phyloP scores from a whole-genome alignment of 2,797 vertebrate genomes.

The Gymnoscopelus microlampas region DNA sequence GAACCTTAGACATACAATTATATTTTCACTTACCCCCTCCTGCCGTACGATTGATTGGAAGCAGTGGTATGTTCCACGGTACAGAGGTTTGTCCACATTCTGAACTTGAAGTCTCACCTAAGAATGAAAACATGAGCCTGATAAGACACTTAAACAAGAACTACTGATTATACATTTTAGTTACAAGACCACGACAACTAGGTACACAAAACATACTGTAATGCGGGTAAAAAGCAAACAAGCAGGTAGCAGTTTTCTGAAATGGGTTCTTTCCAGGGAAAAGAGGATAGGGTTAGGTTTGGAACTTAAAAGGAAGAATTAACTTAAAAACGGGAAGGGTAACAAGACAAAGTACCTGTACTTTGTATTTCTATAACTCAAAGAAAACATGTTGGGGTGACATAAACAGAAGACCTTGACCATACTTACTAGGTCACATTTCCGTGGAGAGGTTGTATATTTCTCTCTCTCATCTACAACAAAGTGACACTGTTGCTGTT shows the following conservation, averaged over 20 bases:
- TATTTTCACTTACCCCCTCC: constrained; percentile 89
- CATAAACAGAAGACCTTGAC: constrained; percentile 88
- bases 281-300: constrained; percentile 37
- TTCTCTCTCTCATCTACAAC: constrained; percentile 93
- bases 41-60: constrained; percentile 95
- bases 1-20: no score
- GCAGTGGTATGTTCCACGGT: constrained; percentile 94
- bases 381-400: constrained; percentile 74
- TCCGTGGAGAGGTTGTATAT: constrained; percentile 89
- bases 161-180: neutral
- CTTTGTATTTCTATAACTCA: constrained; percentile 60
- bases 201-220: constrained; percentile 17
- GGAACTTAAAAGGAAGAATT: constrained; percentile 40
- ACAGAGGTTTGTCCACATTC: constrained; percentile 90
- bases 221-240: constrained; percentile 32
- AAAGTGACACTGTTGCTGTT: constrained; percentile 94
- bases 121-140: constrained; percentile 35
- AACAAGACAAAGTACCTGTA: constrained; percentile 33
- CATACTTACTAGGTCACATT: constrained; percentile 94
- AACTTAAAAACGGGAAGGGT: constrained; percentile 35
- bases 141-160: constrained; percentile 19
- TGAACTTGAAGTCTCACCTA: constrained; percentile 98
- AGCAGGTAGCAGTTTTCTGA: constrained; percentile 36
- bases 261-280: constrained; percentile 36
- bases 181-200: constrained; percentile 19